Conservation (phyloP, 2,113 vertebrate species). For the Paratilapia polleni region DNA sequence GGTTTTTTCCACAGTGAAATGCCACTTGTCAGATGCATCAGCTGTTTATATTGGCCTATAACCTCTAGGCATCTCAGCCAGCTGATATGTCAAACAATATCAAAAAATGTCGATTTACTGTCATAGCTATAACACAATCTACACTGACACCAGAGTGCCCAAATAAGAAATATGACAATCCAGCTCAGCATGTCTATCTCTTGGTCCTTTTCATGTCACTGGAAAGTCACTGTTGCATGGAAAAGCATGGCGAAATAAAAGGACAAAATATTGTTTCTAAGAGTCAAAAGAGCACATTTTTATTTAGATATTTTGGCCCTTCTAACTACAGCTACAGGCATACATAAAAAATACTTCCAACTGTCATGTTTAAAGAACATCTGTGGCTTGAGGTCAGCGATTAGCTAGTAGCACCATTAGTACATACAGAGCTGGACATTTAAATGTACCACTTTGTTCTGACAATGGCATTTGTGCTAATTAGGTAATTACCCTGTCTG, state of each 20-base stretch:
- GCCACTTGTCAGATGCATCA: neutral
- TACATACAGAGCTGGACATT: neutral
- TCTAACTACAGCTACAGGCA: neutral
- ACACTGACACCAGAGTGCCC: neutral
- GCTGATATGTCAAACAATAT: neutral
- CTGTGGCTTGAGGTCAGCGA: neutral
- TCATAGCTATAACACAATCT: neutral
- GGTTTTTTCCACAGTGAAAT: neutral
- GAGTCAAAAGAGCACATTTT: neutral
- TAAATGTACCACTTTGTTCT: neutral
- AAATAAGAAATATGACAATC: conserved; percentile 11
- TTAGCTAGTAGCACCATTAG: neutral
- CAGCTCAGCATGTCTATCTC: neutral
- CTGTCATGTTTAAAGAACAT: neutral
- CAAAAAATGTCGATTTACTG: conserved; percentile 11
- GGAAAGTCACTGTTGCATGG: too few relatives aligned
- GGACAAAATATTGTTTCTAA: neutral
- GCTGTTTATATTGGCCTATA: neutral
- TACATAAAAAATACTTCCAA: accelerated
- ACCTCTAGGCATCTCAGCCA: neutral
- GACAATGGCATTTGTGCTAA: neutral
- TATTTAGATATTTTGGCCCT: neutral
- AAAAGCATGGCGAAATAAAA: neutral
- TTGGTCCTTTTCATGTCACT: neutral
- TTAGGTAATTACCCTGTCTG: neutral